Evolutionary conservation across 2,888 invertebrate genomes (phyloP), one percentile per base, ranked within the genome.

Genomic region (Nymphalis c-album): DNA sequence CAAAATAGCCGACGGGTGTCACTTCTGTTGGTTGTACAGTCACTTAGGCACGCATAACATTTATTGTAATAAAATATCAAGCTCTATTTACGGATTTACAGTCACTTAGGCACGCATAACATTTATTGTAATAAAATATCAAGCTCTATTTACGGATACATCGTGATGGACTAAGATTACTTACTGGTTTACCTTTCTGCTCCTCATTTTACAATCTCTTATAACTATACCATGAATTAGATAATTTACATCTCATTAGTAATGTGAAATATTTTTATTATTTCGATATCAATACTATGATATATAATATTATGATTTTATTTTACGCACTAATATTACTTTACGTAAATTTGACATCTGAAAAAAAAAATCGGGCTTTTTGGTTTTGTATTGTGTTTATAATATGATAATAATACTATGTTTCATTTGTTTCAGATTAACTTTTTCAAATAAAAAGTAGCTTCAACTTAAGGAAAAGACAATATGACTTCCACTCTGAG

Each of bases 81-180:
- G 85, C 85, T 87, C 87, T 85, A 88, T 88, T 87, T 87, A 84
- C 80, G 78, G 70, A 65, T 75, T n/a, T 13, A 13, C 4, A 18
- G 17, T 31, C 31, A n/a, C 57, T 18, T 10, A 18, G 40, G 62
- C 58, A 70, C 62, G 68, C 65, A 75, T 74, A 73, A 74, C 76
- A 74, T 76, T 78, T 76, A 74, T 71, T 77, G 73, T 73, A 79
- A 79, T 77, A 80, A 81, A 85, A 86, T 84, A 85, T 80, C 84
- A 84, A 77, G 85, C 85, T 87, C 87, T 85, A 88, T 88, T 87
- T 87, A 84, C 80, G 78, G 70, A 65, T 75, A 78, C 80, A 84
- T 81, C 85, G 85, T 85, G 87, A 85, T 81, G 83, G 82, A 78
- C 70, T 20, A 71, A 75, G 77, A 86, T 75, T 77, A 78, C 75